Evolutionary conservation across 1,140 invertebrate species (phyloP).

Genomic region (Pissodes strobi): DNA sequence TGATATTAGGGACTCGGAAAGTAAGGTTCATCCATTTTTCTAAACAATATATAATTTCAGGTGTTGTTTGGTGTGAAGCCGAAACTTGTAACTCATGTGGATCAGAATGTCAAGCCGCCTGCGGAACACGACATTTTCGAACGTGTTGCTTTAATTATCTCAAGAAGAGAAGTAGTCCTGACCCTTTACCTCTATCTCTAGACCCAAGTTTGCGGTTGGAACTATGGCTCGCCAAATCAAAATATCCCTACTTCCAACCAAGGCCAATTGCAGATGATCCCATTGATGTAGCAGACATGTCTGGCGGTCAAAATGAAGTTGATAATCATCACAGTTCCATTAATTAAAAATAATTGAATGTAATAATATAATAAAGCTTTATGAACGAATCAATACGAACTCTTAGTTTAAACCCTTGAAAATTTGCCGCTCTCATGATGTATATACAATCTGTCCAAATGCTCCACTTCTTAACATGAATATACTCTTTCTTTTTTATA

Average conservation of each 20-base stretch:
- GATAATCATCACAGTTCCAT: slow-evolving; percentile 3
- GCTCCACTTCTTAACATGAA: too few species aligned
- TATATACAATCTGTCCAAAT: too few species aligned
- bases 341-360: too few species aligned
- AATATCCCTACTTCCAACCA: slow-evolving; percentile 41
- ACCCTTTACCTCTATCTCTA: slow-evolving; percentile 32
- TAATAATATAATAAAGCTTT: too few species aligned
- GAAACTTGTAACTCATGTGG: slow-evolving; percentile 63
- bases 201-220: slow-evolving; percentile 52
- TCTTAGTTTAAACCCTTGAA: too few species aligned
- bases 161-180: slow-evolving; percentile 54
- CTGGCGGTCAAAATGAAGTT: neutral
- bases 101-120: slow-evolving; percentile 61
- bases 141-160: slow-evolving; percentile 68
- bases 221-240: slow-evolving; percentile 51
- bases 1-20: too few species aligned
- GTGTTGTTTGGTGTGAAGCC: slow-evolving; percentile 52
- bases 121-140: slow-evolving; percentile 63
- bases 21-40: too few species aligned
- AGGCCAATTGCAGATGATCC: slow-evolving; percentile 2
- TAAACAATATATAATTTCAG: too few species aligned
- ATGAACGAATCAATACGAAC: too few species aligned
- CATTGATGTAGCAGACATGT: neutral
- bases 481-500: too few species aligned
- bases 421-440: too few species aligned